These are phyloP conservation scores for Corticium candelabrum DNA, from an alignment of 37 sponge, comb jelly and placozoan species.

Conservation along the genomic window DNA sequence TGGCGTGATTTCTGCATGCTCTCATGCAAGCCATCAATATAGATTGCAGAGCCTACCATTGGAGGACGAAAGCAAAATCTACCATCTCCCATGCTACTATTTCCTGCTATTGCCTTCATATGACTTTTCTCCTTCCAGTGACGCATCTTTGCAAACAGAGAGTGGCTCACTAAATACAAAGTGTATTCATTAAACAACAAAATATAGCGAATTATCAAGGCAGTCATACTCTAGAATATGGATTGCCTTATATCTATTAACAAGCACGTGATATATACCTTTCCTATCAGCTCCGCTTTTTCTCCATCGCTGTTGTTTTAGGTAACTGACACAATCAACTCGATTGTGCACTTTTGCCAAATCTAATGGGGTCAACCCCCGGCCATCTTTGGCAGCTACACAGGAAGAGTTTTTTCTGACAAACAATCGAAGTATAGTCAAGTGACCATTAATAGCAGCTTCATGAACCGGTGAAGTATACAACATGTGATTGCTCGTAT, in stretches of 20 bases:
- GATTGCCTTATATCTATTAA: no score
- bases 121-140: not conserved
- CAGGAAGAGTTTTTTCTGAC: not conserved
- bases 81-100: not conserved
- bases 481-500: not conserved
- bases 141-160: not conserved
- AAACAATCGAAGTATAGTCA: constrained; percentile 11
- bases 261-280: no score
- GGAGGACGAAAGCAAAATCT: not conserved
- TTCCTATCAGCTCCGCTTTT: constrained; percentile 8
- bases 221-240: no score
- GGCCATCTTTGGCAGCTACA: not conserved
- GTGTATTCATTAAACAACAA: no score
- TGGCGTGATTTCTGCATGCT: constrained; percentile 12
- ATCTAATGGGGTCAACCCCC: constrained; percentile 12
- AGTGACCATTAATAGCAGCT: constrained; percentile 7
- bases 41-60: constrained; percentile 1
- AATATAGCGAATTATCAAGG: no score
- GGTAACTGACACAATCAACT: constrained; percentile 5
- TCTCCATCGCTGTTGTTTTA: constrained; percentile 9
- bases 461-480: constrained; percentile 14
- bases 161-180: not conserved
- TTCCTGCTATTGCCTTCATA: not conserved
- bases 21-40: constrained; percentile 14
- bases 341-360: not conserved